Percentiles rank a stretch among this genome's conserved stretches.
Conservation (phyloP, 2,797 vertebrate species). For the Allobates femoralis region DNA sequence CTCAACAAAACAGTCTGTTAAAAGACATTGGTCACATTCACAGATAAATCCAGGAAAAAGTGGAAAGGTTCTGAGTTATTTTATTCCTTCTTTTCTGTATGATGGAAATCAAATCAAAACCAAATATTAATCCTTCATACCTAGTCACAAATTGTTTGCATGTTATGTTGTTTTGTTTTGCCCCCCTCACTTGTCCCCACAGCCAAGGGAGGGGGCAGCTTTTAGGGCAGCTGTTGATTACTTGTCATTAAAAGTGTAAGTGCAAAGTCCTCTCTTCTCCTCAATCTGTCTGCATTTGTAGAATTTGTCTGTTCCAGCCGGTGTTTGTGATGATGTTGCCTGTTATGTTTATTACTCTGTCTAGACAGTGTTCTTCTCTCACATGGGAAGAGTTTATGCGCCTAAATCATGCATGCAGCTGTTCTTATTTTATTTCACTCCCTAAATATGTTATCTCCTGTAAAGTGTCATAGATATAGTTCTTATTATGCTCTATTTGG, state of each 20-base stretch:
- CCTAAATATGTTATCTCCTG: constrained; percentile 59
- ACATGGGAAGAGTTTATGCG: constrained; percentile 65
- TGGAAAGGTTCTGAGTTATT: constrained; percentile 83
- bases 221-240: neutral
- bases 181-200: neutral
- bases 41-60: constrained; percentile 87
- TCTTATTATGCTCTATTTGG: constrained; percentile 70
- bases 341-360: constrained; percentile 70
- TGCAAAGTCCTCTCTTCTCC: neutral
- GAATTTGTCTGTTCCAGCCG: constrained; percentile 26
- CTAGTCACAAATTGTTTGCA: neutral
- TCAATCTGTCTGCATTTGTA: neutral
- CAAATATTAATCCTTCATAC: neutral
- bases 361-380: constrained; percentile 69
- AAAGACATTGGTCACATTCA: constrained; percentile 76
- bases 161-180: neutral
- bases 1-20: constrained; percentile 77
- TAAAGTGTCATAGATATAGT: constrained; percentile 70
- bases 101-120: neutral
- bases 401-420: constrained; percentile 70
- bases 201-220: too few relatives aligned
- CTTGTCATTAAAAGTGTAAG: neutral
- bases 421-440: constrained; percentile 70
- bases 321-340: constrained; percentile 48
- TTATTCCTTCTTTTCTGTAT: constrained; percentile 61